Evolutionary conservation across 2,113 vertebrate species (phyloP).

Genomic region (Ifrita kowaldi): DNA sequence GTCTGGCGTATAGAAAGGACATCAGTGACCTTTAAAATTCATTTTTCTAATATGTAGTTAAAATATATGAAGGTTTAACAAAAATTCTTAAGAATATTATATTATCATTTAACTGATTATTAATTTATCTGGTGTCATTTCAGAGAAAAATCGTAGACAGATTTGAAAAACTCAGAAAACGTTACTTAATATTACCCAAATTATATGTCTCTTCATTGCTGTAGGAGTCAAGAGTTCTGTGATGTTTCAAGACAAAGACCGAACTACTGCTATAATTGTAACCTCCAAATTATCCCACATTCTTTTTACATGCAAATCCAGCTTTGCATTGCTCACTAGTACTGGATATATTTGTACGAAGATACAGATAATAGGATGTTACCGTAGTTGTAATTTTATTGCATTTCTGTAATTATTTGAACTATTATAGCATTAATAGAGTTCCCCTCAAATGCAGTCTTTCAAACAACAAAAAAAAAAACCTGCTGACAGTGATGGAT

Average conservation of each 20-base stretch:
- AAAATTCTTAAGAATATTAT: not conserved
- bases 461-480: not conserved
- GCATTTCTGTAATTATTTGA: not conserved
- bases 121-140: not conserved
- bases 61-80: not conserved
- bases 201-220: not conserved
- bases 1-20: not conserved
- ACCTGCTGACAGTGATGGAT: not conserved
- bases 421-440: not conserved
- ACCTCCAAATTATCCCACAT: not conserved
- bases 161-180: not conserved
- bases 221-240: not conserved
- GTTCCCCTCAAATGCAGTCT: fast-evolving
- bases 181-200: not conserved
- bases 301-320: not conserved
- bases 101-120: not conserved
- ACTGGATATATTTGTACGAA: not conserved
- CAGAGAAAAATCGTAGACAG: not conserved
- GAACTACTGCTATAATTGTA: not conserved
- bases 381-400: not conserved
- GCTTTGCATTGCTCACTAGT: not conserved
- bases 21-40: not conserved
- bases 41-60: not conserved
- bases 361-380: not conserved
- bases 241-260: not conserved